Evolutionary conservation across 2,888 invertebrate genomes (phyloP).

Genomic region (Melanchra persicariae): DNA sequence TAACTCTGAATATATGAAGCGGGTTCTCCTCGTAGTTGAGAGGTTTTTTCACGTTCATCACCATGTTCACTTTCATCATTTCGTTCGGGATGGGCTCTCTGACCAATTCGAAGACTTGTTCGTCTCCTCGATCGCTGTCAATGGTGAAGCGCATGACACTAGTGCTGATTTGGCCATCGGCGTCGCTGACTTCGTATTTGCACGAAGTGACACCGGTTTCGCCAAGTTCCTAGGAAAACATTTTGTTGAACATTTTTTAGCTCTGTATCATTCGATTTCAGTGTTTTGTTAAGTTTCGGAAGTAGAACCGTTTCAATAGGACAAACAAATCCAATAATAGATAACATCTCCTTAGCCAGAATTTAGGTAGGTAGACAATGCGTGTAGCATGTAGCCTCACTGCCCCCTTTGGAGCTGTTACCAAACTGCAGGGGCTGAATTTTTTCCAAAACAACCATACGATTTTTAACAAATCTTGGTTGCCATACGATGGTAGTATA

Average conservation of each 20-base stretch:
- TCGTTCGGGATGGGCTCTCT: slow-evolving; percentile 71
- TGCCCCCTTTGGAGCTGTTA: too few relatives aligned
- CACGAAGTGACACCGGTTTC: slow-evolving; percentile 80
- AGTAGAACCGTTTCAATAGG: not conserved
- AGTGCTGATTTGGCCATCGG: slow-evolving; percentile 85
- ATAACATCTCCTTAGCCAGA: too few relatives aligned
- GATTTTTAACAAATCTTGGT: too few relatives aligned
- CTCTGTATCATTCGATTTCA: not conserved
- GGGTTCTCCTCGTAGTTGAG: slow-evolving; percentile 87
- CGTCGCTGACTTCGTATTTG: slow-evolving; percentile 82
- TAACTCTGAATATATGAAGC: slow-evolving; percentile 90
- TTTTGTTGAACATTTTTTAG: slow-evolving; percentile 1
- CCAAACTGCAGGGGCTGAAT: too few relatives aligned
- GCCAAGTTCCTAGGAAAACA: slow-evolving; percentile 81
- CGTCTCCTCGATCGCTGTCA: slow-evolving; percentile 81
- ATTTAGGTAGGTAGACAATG: not conserved
- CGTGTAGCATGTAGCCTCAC: too few relatives aligned
- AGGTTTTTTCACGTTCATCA: slow-evolving; percentile 73
- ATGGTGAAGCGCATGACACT: slow-evolving; percentile 83
- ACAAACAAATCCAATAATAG: not conserved
- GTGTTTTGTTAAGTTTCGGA: not conserved
- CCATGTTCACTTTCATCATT: slow-evolving; percentile 82
- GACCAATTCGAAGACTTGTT: slow-evolving; percentile 80
- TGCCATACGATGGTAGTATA: too few relatives aligned
- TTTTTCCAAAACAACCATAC: too few relatives aligned